Percentiles rank a stretch among this genome's conserved stretches.
phyloP scores from a whole-genome alignment of 2,888 invertebrate genomes.

The Amblyjoppa proteus region DNA sequence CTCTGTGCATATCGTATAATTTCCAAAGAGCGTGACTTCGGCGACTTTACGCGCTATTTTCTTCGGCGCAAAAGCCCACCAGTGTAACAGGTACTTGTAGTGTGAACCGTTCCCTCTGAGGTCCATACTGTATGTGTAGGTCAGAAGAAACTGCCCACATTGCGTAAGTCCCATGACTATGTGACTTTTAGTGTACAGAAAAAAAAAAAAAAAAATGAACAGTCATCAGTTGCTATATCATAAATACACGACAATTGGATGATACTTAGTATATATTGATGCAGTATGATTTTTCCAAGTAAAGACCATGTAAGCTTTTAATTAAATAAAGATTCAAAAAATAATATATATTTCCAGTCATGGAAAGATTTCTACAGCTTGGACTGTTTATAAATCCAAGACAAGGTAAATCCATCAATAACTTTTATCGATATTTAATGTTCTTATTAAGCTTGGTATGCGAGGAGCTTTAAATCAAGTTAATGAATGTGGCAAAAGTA shows the following conservation, averaged over 20 bases:
- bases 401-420: not conserved
- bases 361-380: not conserved
- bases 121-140: slow-evolving; percentile 90
- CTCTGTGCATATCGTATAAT: slow-evolving; percentile 84
- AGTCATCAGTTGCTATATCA: not conserved
- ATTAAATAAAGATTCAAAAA: too few species aligned
- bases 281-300: not conserved
- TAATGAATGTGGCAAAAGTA: not conserved
- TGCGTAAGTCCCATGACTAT: slow-evolving; percentile 98
- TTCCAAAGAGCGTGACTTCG: slow-evolving; percentile 88
- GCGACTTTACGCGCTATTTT: slow-evolving; percentile 86
- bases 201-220: slow-evolving; percentile 5
- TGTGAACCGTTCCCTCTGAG: slow-evolving; percentile 86
- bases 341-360: not conserved
- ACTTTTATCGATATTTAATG: too few species aligned
- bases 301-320: not conserved
- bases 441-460: not conserved
- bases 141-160: slow-evolving; percentile 96
- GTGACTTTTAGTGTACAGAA: slow-evolving; percentile 87
- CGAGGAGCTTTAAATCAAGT: not conserved
- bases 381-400: not conserved
- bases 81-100: slow-evolving; percentile 89
- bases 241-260: not conserved
- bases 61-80: slow-evolving; percentile 88
- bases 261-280: not conserved